Base-by-base conservation (phyloP, 2,888 invertebrate species). In the Gandaritis pyraliata region DNA sequence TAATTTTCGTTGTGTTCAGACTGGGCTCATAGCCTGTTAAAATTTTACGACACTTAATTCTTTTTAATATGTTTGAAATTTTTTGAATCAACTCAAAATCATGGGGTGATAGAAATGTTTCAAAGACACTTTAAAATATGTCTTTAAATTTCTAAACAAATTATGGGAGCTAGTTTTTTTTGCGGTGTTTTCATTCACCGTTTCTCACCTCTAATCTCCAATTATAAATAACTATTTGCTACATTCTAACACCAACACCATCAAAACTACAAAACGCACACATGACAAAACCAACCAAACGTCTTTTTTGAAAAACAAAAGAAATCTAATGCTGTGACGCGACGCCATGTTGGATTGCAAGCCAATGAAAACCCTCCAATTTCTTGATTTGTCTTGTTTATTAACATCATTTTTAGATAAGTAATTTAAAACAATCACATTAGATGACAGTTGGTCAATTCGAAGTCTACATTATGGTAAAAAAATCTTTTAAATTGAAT, bases 181-280 rank as follows among this genome's bases (percentile, higher is more conserved):
- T 46, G 23, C 12, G 23, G 18, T 18, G 12, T 39, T 12, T 45
- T 45, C 12, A 0, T 29, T 46, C 46, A 23, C 12, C n/a, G 46
- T n/a, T 46, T 15, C 1, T 15, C 0, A 23, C 5, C 23, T 23
- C 23, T 6, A 23, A 23, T 23, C 23, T n/a, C 23, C 23, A 33
- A 33, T n/a, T n/a, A 10, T 38, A n/a, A 15, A 0, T 23, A 16
- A 47, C n/a, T 47, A 47, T 5, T 29, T 13, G 29, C 47, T 47
- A 47, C n/a, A 11, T 11, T 50, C 38, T 50, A 45, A 52, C 45
- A 59, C 70, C 70, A 71, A 71, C 72, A 74, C 72, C 58, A 47
- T 30, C 65, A 60, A 58, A 60, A n/a, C 69, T 66, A 59, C 68
- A 63, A 67, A 69, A 65, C 65, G 52, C 63, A 69, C 74, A 76